Conservation (phyloP, 2,888 invertebrate genomes). For the Acleris cristana region DNA sequence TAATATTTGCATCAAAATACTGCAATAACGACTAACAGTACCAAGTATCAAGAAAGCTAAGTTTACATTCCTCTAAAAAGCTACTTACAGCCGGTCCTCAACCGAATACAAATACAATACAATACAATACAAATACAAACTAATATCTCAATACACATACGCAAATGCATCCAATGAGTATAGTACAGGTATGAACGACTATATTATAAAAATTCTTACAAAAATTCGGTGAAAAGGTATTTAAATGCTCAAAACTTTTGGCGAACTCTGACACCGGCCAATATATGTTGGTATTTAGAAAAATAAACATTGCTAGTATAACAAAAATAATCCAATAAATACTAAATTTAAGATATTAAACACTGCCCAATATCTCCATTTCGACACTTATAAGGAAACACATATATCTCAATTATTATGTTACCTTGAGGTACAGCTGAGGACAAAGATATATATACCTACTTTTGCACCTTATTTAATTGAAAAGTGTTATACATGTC, state of each 20-base stretch:
- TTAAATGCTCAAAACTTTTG: slow-evolving; percentile 56
- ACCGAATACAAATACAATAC: slow-evolving; percentile 35
- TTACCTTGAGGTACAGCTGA: no score
- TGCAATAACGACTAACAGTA: slow-evolving; percentile 80
- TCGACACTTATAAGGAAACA: no score
- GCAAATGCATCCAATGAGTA: slow-evolving; percentile 79
- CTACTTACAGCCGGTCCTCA: slow-evolving; percentile 60
- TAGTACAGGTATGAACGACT: slow-evolving; percentile 72
- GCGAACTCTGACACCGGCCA: slow-evolving; percentile 20
- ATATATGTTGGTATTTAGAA: not conserved
- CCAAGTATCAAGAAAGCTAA: slow-evolving; percentile 74
- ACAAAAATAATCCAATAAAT: not conserved
- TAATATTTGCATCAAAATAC: slow-evolving; percentile 83
- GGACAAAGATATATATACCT: no score
- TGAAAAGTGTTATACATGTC: no score
- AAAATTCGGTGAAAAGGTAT: slow-evolving; percentile 67
- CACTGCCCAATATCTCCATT: no score
- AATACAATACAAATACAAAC: slow-evolving; percentile 45
- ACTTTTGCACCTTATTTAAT: no score
- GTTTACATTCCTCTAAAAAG: slow-evolving; percentile 61
- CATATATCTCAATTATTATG: no score
- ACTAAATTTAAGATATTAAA: not conserved
- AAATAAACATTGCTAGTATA: not conserved
- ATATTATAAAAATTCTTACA: slow-evolving; percentile 71
- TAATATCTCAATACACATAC: slow-evolving; percentile 60